Percentiles rank a stretch among this genome's conserved stretches.
These are phyloP conservation scores for Pseudorasbora parva DNA, from an alignment of 2,113 vertebrate genomes.

Conservation along the genomic window DNA sequence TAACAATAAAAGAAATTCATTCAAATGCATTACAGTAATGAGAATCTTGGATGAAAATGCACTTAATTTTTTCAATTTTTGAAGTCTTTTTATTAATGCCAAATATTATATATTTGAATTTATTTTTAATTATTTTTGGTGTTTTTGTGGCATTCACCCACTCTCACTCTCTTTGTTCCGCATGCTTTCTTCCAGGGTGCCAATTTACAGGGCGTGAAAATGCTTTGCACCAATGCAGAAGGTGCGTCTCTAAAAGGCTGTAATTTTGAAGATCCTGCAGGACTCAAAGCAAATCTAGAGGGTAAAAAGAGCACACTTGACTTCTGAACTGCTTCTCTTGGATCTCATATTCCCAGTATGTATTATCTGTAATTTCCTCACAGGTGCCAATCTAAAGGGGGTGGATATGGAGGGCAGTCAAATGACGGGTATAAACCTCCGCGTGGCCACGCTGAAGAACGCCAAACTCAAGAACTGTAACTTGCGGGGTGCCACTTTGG, in stretches of 20 bases:
- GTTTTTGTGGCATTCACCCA: neutral
- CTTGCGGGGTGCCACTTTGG: slow-evolving; percentile 92
- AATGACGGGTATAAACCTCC: slow-evolving; percentile 95
- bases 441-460: slow-evolving; percentile 96
- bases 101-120: neutral
- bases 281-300: slow-evolving; percentile 97
- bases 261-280: slow-evolving; percentile 97
- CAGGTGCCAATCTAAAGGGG: slow-evolving; percentile 96
- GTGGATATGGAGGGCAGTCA: slow-evolving; percentile 99
- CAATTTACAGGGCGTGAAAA: slow-evolving; percentile 97
- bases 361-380: slow-evolving; percentile 1
- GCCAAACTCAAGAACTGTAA: slow-evolving; percentile 98
- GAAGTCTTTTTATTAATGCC: neutral
- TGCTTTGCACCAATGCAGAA: slow-evolving; percentile 96
- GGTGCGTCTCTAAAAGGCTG: slow-evolving; percentile 94
- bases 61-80: too few relatives aligned
- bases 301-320: slow-evolving; percentile 72
- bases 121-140: neutral
- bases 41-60: too few relatives aligned
- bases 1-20: neutral
- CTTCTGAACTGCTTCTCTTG: neutral
- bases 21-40: neutral
- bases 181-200: slow-evolving; percentile 79
- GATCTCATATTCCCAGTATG: neutral
- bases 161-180: neutral